These are phyloP conservation scores for Delphinapterus leucas DNA, from an alignment of 2,113 vertebrate species.

Conservation along the genomic window DNA sequence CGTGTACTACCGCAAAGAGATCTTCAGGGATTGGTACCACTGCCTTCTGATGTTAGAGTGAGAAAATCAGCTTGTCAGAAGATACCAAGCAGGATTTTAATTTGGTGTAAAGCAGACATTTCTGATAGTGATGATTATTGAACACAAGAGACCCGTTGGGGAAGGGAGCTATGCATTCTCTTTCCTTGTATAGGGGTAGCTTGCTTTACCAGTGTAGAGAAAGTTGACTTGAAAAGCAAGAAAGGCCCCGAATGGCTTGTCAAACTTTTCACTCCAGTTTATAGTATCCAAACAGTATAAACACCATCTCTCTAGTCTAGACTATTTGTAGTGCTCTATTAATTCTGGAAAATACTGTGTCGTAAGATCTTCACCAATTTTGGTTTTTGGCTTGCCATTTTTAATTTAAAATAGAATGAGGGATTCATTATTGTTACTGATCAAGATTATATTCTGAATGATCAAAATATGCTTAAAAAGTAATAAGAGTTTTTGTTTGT, in stretches of 20 bases:
- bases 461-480: background rate
- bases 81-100: background rate
- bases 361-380: background rate
- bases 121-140: background rate
- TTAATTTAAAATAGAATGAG: background rate
- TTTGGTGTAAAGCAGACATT: background rate
- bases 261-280: background rate
- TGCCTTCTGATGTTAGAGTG: background rate
- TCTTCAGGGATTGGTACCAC: background rate
- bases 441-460: background rate
- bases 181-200: background rate
- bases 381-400: background rate
- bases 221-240: background rate
- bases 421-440: background rate
- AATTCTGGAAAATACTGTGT: background rate
- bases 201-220: background rate
- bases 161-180: background rate
- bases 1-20: background rate
- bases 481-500: background rate
- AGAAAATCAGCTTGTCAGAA: constrained; percentile 12
- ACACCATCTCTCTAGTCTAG: background rate
- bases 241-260: background rate
- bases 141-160: background rate
- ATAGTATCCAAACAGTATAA: background rate
- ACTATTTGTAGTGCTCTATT: background rate